phyloP scores from a whole-genome alignment of 1,140 invertebrate species.

The Andrena cerasifolii region DNA sequence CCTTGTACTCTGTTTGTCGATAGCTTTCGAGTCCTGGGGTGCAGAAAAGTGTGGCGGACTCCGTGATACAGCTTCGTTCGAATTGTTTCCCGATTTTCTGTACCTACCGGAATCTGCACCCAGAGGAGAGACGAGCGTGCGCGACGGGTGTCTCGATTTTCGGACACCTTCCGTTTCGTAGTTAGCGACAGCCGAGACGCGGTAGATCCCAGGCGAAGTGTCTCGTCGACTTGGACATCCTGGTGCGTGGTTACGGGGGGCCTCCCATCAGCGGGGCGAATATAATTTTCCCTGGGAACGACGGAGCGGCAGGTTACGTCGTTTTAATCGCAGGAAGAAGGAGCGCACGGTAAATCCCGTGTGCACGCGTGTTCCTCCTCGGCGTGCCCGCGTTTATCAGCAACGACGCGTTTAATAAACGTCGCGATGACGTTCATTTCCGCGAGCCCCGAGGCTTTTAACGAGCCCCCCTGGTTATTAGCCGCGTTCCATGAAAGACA shows the following conservation, averaged over 20 bases:
- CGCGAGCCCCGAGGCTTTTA: neutral
- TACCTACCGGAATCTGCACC: no score
- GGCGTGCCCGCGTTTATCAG: neutral
- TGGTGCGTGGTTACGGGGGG: neutral
- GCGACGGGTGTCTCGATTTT: no score
- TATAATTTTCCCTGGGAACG: neutral
- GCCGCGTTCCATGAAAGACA: neutral
- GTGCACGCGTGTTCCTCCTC: neutral
- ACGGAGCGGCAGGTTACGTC: neutral
- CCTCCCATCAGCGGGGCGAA: neutral
- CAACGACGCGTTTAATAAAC: conserved; percentile 14
- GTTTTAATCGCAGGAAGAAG: neutral
- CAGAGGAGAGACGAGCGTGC: no score
- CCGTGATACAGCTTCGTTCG: no score
- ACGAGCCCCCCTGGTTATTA: conserved; percentile 1
- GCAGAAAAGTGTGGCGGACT: no score
- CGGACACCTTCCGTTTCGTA: neutral
- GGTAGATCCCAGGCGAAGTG: neutral
- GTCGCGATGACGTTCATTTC: conserved; percentile 2
- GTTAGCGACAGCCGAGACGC: neutral
- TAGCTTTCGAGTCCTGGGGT: no score
- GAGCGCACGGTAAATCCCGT: conserved; percentile 5
- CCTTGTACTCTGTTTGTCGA: no score
- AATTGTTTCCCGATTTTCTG: no score
- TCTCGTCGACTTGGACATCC: neutral